Conservation (phyloP, 2,888 invertebrate genomes). For the Keiferia lycopersicella region DNA sequence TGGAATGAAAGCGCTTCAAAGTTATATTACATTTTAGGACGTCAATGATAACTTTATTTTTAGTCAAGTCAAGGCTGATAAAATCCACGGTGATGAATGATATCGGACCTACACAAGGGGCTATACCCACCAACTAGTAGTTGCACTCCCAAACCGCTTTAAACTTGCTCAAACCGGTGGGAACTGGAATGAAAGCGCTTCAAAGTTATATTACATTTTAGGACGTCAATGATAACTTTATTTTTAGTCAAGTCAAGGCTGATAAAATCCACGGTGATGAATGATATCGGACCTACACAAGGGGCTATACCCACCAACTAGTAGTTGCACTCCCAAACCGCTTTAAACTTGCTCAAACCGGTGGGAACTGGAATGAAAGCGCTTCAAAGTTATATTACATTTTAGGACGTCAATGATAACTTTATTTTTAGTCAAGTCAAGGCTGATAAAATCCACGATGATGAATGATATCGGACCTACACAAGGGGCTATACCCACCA, state of each 20-base stretch:
- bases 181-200: not conserved
- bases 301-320: not conserved
- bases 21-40: not conserved
- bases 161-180: not conserved
- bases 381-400: not conserved
- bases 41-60: too few species aligned
- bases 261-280: constrained; percentile 18
- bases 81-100: constrained; percentile 20
- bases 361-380: not conserved
- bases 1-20: not conserved
- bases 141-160: not conserved
- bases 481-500: not conserved
- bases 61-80: too few species aligned
- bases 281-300: not conserved
- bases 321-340: not conserved
- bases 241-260: too few species aligned
- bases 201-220: not conserved
- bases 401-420: too few species aligned
- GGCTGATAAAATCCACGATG: constrained; percentile 13
- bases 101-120: not conserved
- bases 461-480: constrained; percentile 13
- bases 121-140: not conserved
- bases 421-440: too few species aligned
- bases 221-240: too few species aligned
- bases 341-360: not conserved